Base-by-base conservation (phyloP, 1,140 invertebrate genomes). In the Laupala kohalensis region DNA sequence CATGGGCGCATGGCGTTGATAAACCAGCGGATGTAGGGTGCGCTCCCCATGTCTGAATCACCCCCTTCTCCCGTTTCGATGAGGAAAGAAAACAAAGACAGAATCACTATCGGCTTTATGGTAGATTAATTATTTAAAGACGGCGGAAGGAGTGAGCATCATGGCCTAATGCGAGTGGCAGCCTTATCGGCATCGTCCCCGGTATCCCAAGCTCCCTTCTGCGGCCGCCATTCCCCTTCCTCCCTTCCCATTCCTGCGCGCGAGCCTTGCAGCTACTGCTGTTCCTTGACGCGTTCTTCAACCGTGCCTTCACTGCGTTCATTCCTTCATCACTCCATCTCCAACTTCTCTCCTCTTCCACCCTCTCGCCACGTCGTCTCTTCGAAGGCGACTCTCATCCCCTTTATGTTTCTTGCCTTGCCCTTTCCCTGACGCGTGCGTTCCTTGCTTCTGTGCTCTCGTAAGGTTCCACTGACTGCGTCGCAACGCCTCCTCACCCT, bases 71-170 rank as follows among this genome's bases (percentile, higher is more conserved):
- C 66, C 23, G 26, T 15, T 29, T 23, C 25, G n/a, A 63, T 13
- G 73, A 73, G 71, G 71, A 71, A 73, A 69, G 73, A 73, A 73
- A 73, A 73, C 73, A 73, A 73, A 73, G 73, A 71, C 70, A 68
- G 29, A 53, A 53, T 53, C 66, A 71, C 70, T 73, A 73, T 73
- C 73, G 28, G 73, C 28, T 73, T 73, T 73, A 73, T 73, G 73
- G 69, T 73, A 73, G 73, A 73, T 73, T 73, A 73, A 73, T 73
- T 73, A 73, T 71, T 73, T 69, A 73, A 73, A 71, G 70, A 68
- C 30, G 69, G 29, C n/a, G 63, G 27, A 68, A 68, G 67, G 26
- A 68, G 67, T 19, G 29, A 68, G 15, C 29, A 68, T 24, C 29
- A 29, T 68, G 37, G 37, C 9, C 37, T 53, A 53, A 53, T 53